Evolutionary conservation across 2,797 vertebrate genomes (phyloP), one percentile per base, ranked within the genome.

Genomic region (Neosilurus hyrtlii): DNA sequence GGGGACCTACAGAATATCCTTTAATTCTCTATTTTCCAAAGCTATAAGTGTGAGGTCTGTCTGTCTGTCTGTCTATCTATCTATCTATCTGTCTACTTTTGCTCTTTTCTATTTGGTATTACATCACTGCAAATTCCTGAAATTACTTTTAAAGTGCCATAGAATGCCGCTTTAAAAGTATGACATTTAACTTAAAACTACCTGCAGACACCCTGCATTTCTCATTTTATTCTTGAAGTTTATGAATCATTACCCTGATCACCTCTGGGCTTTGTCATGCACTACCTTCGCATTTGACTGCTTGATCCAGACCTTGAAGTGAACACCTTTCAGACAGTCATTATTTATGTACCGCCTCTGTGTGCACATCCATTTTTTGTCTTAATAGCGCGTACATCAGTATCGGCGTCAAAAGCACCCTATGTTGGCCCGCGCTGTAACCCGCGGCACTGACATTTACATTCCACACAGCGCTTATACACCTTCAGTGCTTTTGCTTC

Each of bases 371-470:
- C 20, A 30, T 75, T 67, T 54, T 63, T 63, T 72, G 82, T 71
- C 68, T 67, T 70, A 79, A 70, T 76, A 59, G 61, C 30, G 59
- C 22, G 57, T 59, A 54, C 61, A 59, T 62, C 2, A 6, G 49
- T 26, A 18, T 49, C 75, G 77, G 63, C 79, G 83, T 87, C 83
- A 86, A 83, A 81, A 82, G 67, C 79, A 79, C 68, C 73, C 81
- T 63, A 35, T 54, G 68, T 63, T 80, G 7, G 56, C 30, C 9
- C 72, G 68, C 66, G 59, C 66, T 52, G 79, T 88, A 86, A 89
- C 86, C 89, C 35, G 24, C 66, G 86, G 84, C 26, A 16, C 78
- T 52, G 6, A 14, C 86, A 86, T 90, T 91, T 86, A 87, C 89
- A 91, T 91, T 89, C 86, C 80, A 79, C 65, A 30, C 77, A 15